These are phyloP conservation scores for Polia nebulosa DNA, from an alignment of 2,888 invertebrate genomes.

Conservation along the genomic window DNA sequence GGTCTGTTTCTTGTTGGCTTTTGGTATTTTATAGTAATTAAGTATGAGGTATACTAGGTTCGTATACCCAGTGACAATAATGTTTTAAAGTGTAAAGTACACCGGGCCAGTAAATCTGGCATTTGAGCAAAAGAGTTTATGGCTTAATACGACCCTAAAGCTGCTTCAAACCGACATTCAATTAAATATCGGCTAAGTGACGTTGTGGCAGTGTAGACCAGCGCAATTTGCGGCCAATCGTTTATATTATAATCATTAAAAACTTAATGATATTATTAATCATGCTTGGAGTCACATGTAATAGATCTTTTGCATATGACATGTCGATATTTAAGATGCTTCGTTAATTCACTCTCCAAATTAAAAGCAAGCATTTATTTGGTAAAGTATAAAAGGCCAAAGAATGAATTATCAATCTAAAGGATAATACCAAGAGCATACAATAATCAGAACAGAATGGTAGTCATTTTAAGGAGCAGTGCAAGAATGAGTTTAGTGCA, in stretches of 20 bases:
- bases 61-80: too few species aligned
- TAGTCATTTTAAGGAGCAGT: constrained; percentile 25
- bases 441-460: constrained; percentile 52
- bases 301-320: not conserved
- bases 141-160: too few species aligned
- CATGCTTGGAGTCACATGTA: constrained; percentile 24
- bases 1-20: constrained; percentile 50
- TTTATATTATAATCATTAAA: not conserved
- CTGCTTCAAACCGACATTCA: too few species aligned
- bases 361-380: constrained; percentile 13
- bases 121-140: not conserved
- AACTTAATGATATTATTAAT: not conserved
- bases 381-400: not conserved
- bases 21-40: constrained; percentile 27
- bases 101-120: too few species aligned
- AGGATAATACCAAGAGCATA: constrained; percentile 46
- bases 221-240: not conserved
- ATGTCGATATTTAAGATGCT: not conserved
- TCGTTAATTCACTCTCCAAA: not conserved
- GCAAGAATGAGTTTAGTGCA: constrained; percentile 36
- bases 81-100: too few species aligned
- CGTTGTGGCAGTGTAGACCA: not conserved
- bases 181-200: too few species aligned
- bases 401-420: not conserved
- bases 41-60: not conserved